Conservation (phyloP, 1,140 invertebrate species). For the Venturia canescens region DNA sequence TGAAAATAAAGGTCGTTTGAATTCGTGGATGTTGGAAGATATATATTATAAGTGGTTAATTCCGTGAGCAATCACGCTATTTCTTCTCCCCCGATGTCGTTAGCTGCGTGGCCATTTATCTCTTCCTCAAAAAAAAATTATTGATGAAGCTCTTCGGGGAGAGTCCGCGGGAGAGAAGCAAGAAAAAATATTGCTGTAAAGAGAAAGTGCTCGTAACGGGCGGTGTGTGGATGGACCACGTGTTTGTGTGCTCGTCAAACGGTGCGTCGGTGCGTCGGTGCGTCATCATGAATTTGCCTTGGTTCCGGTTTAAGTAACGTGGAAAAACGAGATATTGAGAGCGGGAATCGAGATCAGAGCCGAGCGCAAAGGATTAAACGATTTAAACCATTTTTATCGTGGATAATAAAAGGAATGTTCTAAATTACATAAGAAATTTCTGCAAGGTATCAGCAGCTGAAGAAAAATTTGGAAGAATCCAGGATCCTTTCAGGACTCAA, state of each 20-base stretch:
- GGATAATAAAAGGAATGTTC: too few species aligned
- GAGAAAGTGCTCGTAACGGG: constrained; percentile 3
- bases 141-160: not conserved
- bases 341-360: not conserved
- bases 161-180: not conserved
- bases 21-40: not conserved
- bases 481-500: not conserved
- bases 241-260: not conserved
- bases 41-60: not conserved
- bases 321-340: not conserved
- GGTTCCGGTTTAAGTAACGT: not conserved
- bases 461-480: not conserved
- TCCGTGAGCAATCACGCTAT: not conserved
- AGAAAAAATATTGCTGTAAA: not conserved
- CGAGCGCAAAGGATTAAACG: too few species aligned
- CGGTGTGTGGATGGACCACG: not conserved
- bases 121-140: not conserved
- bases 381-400: too few species aligned
- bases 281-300: not conserved
- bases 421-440: too few species aligned
- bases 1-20: constrained; percentile 9
- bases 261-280: too few species aligned
- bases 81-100: not conserved
- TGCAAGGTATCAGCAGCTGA: too few species aligned
- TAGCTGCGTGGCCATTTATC: not conserved